Evolutionary conservation across 2,888 invertebrate genomes (phyloP).

Genomic region (Actias luna): DNA sequence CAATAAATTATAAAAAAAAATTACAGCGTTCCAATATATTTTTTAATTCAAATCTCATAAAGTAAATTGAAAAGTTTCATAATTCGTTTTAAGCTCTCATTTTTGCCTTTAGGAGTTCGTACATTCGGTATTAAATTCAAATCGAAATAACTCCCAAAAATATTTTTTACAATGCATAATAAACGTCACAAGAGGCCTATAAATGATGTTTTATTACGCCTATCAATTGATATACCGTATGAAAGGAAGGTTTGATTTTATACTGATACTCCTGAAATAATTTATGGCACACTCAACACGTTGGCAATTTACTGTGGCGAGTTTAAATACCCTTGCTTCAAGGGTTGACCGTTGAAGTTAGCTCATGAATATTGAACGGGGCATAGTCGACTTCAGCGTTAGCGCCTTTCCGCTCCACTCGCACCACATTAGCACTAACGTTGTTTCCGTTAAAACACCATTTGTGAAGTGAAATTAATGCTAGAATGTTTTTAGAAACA

Average conservation of each 20-base stretch:
- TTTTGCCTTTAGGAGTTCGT: neutral
- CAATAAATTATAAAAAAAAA: too few species aligned
- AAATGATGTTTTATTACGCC: neutral
- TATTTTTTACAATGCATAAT: neutral
- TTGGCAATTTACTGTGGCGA: constrained; percentile 12
- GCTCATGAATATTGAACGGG: constrained; percentile 73
- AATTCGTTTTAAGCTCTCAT: too few species aligned
- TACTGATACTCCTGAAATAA: constrained; percentile 1
- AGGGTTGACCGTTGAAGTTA: constrained; percentile 44
- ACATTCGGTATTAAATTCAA: neutral
- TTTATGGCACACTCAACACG: constrained; percentile 12
- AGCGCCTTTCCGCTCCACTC: constrained; percentile 47
- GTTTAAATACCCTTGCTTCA: constrained; percentile 37
- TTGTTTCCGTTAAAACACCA: constrained; percentile 56
- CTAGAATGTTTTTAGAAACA: constrained; percentile 18
- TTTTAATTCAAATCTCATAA: too few species aligned
- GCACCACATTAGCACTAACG: constrained; percentile 53
- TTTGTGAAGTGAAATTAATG: constrained; percentile 58
- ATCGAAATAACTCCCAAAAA: neutral
- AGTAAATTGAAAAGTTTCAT: neutral
- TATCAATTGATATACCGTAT: constrained; percentile 2
- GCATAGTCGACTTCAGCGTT: constrained; percentile 42
- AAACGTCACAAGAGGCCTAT: neutral
- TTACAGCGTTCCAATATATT: too few species aligned
- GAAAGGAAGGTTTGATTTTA: constrained; percentile 8